Conservation (phyloP, 2,113 vertebrate species). For the Parus major region DNA sequence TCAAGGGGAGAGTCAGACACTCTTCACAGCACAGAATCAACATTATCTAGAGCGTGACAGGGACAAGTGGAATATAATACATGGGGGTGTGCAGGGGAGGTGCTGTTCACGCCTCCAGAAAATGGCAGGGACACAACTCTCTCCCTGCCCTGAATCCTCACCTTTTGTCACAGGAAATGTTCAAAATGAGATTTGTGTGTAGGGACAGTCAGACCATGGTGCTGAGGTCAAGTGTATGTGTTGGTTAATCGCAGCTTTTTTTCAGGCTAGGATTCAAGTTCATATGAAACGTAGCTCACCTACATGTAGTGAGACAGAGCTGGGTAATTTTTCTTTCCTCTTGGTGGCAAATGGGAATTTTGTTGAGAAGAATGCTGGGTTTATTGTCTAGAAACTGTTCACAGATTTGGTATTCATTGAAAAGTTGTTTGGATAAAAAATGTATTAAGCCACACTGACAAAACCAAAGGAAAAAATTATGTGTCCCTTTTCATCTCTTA, state of each 20-base stretch:
- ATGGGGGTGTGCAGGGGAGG: not conserved
- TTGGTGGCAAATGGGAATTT: not conserved
- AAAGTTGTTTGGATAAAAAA: not conserved
- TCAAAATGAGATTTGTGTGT: not conserved
- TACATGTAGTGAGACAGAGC: not conserved
- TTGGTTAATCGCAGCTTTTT: not conserved
- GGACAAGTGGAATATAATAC: slow-evolving; percentile 24
- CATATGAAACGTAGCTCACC: not conserved
- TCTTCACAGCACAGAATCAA: slow-evolving; percentile 44
- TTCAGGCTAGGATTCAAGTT: fast-evolving
- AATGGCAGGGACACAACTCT: not conserved
- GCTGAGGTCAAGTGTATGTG: not conserved
- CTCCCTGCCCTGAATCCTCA: not conserved
- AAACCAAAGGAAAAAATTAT: not conserved
- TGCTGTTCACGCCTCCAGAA: not conserved
- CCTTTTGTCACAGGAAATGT: not conserved
- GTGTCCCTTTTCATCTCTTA: not conserved
- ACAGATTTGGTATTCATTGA: not conserved
- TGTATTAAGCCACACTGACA: not conserved
- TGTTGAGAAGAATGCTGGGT: not conserved
- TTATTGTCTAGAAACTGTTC: not conserved
- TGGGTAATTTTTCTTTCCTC: not conserved
- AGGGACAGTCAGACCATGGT: not conserved
- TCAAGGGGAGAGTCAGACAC: slow-evolving; percentile 19
- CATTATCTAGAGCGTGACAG: not conserved